Base-by-base conservation (phyloP, 2,888 invertebrate species). In the Euclidia mi region DNA sequence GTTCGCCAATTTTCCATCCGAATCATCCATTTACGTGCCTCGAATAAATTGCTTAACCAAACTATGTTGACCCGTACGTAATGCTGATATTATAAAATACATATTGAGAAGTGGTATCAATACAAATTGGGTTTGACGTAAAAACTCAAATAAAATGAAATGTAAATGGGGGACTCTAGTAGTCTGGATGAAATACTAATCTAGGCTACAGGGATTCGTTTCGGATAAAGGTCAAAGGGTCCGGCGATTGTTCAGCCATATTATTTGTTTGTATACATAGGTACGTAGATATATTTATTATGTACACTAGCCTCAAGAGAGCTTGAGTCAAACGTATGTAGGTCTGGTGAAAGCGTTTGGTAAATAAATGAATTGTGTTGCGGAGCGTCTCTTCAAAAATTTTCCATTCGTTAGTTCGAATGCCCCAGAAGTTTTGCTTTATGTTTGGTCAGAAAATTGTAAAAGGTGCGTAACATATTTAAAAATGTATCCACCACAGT, bases 1-100 rank as follows among this genome's bases (percentile, higher is more conserved):
- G 51, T 62, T 37, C 46, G 25, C 44, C 70, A 71, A 78, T 81
- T 84, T 82, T 75, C 78, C 67, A 75, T 64, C 44, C 61, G 64
- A 79, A 78, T 76, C 56, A 66, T 52, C 70, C 53, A 61, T 63
- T 63, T 70, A 79, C 84, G 82, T 79, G 82, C 51, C 43, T 46
- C 15, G 84, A 82, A 82, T 87, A 71, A 59, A 61, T 65, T 74
- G 44, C 15, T 25, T 17, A 11, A 31, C 73, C 48, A 75, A 58
- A 65, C 48, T 67, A 53, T 28, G 37, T 56, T 65, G 74, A 73
- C 45, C 73, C 56, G 50, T 63, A 38, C 35, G 50, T 46, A 57
- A 64, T 52, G 48, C 34, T 38, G 14, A 2, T 37, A 14, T 9
- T 28, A 9, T 53, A 29, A 59, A 51, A 42, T 42, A 46, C 28